phyloP scores from a whole-genome alignment of 2,797 vertebrate genomes.

The Mormyrops boulengeri region DNA sequence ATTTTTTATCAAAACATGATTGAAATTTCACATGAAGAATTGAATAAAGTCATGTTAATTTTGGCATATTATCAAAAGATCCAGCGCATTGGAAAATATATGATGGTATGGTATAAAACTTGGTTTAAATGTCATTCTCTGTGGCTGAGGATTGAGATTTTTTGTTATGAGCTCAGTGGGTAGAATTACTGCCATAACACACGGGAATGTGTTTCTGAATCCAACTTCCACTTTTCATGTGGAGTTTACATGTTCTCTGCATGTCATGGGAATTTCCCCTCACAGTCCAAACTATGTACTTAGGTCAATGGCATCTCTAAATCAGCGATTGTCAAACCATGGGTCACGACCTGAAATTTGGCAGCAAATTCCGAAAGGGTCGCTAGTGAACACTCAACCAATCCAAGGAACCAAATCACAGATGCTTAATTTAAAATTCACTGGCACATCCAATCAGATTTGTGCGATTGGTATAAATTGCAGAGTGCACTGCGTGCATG shows the following conservation, averaged over 20 bases:
- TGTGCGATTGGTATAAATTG: neutral
- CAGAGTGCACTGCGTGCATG: neutral
- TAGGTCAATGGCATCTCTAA: neutral
- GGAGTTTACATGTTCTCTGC: neutral
- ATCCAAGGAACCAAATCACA: neutral
- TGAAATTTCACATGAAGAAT: neutral
- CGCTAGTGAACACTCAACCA: neutral
- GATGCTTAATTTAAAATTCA: neutral
- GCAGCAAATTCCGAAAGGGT: neutral
- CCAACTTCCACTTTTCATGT: neutral
- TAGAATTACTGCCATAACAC: neutral
- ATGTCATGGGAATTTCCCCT: neutral
- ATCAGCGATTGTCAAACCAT: neutral
- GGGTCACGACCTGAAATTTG: neutral
- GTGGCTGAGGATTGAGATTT: neutral
- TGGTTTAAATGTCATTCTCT: neutral
- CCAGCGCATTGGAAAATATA: neutral
- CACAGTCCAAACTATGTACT: neutral
- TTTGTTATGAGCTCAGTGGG: neutral
- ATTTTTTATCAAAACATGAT: neutral
- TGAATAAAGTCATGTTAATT: neutral
- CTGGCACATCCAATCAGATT: neutral
- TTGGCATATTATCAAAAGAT: neutral
- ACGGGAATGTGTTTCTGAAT: neutral
- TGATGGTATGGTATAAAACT: neutral